These are phyloP conservation scores for Sminthurides aquaticus DNA, from an alignment of 2,888 invertebrate species.

Conservation along the genomic window DNA sequence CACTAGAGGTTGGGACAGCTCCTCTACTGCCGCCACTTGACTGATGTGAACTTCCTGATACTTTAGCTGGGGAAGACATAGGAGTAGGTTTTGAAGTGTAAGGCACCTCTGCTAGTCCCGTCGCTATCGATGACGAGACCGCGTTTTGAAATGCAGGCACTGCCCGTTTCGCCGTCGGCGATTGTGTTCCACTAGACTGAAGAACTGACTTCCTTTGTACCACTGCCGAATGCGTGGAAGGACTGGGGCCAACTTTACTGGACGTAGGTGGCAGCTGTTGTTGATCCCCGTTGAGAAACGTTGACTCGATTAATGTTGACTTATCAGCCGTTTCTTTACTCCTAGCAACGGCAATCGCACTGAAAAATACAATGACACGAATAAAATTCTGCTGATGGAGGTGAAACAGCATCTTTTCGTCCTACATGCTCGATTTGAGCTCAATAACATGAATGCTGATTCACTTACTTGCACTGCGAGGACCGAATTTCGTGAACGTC, in stretches of 20 bases:
- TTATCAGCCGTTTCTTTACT: conserved; percentile 56
- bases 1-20: neutral
- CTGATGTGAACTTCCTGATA: neutral
- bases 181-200: conserved; percentile 27
- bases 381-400: too few relatives aligned
- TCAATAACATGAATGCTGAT: too few relatives aligned
- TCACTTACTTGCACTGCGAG: conserved; percentile 37
- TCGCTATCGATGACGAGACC: conserved; percentile 13
- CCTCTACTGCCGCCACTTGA: conserved; percentile 1
- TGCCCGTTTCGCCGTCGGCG: conserved; percentile 38
- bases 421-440: too few relatives aligned
- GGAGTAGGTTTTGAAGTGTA: conserved; percentile 20
- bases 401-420: too few relatives aligned
- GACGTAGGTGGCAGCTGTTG: conserved; percentile 9
- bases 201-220: conserved; percentile 22
- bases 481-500: conserved; percentile 42
- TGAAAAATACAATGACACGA: conserved; percentile 18
- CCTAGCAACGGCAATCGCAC: conserved; percentile 25
- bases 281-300: conserved; percentile 44
- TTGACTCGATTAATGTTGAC: conserved; percentile 62
- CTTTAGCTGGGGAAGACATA: conserved; percentile 31
- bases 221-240: conserved; percentile 8
- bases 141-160: conserved; percentile 26
- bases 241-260: neutral
- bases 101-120: conserved; percentile 24